Evolutionary conservation across 1,140 invertebrate genomes (phyloP).

Genomic region (Sycophila sp.): DNA sequence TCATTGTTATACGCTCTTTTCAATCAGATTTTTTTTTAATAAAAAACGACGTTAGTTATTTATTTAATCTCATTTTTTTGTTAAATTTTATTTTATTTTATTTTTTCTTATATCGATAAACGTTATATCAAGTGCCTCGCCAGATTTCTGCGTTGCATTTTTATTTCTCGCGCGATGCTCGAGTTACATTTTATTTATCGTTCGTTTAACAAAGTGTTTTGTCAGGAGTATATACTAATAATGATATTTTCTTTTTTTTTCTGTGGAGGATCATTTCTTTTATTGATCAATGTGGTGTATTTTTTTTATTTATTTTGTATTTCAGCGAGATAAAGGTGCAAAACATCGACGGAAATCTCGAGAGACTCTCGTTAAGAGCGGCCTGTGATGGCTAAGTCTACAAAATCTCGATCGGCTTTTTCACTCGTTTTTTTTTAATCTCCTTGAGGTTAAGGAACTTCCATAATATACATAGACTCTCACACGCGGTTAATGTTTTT

Average conservation of each 20-base stretch:
- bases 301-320: conserved; percentile 31
- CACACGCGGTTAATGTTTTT: conserved; percentile 39
- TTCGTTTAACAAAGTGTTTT: neutral
- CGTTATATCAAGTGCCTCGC: conserved; percentile 44
- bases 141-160: conserved; percentile 46
- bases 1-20: neutral
- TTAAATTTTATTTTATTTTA: neutral
- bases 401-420: conserved; percentile 56
- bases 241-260: neutral
- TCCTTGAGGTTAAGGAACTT: conserved; percentile 63
- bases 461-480: conserved; percentile 57
- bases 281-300: conserved; percentile 13
- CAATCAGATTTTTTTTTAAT: conserved; percentile 42
- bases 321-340: conserved; percentile 23
- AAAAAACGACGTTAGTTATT: conserved; percentile 55
- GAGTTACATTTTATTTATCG: neutral
- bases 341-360: conserved; percentile 50
- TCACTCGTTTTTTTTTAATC: conserved; percentile 32
- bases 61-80: neutral
- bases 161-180: neutral
- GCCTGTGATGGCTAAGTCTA: conserved; percentile 51
- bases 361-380: conserved; percentile 43
- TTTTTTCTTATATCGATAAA: neutral
- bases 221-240: no score
- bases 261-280: neutral